A percentile compares a stretch with the other conserved stretches of the same genome.
phyloP scores from a whole-genome alignment of 2,113 vertebrate species.

The Sisor rabdophorus region DNA sequence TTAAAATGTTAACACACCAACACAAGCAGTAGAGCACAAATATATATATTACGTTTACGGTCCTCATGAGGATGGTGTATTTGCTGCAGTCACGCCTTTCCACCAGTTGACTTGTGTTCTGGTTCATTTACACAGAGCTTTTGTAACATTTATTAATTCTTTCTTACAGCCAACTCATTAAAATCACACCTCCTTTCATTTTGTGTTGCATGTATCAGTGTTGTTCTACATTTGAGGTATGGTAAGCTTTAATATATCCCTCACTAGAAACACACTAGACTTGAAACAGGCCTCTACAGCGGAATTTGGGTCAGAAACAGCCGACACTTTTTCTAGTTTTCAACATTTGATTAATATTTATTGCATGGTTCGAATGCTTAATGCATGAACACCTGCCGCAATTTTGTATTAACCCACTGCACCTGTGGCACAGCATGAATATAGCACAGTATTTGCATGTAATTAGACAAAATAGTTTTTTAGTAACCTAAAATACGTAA shows the following conservation, averaged over 20 bases:
- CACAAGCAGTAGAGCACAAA: not conserved
- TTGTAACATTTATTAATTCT: not conserved
- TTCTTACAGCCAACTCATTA: not conserved
- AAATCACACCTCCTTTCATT: not conserved
- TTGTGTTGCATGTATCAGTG: not conserved
- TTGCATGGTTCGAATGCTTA: not conserved
- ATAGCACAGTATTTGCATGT: not conserved
- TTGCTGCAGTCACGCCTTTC: slow-evolving; percentile 33
- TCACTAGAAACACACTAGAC: not conserved
- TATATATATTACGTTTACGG: not conserved
- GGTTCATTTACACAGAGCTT: not conserved
- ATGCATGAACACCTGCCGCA: slow-evolving; percentile 1
- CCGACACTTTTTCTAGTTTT: not conserved
- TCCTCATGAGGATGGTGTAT: slow-evolving; percentile 37
- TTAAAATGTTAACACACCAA: slow-evolving; percentile 28
- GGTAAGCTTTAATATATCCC: not conserved
- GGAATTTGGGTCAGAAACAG: not conserved
- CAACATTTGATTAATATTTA: slow-evolving; percentile 19
- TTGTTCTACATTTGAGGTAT: not conserved
- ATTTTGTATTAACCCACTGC: not conserved
- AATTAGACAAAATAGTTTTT: not conserved
- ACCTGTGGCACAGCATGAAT: slow-evolving; percentile 1
- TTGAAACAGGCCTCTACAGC: not conserved
- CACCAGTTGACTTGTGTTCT: not conserved
- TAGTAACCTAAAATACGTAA: not conserved